Base-by-base conservation (phyloP, 2,113 vertebrate genomes). In the Pterophyllum scalare region DNA sequence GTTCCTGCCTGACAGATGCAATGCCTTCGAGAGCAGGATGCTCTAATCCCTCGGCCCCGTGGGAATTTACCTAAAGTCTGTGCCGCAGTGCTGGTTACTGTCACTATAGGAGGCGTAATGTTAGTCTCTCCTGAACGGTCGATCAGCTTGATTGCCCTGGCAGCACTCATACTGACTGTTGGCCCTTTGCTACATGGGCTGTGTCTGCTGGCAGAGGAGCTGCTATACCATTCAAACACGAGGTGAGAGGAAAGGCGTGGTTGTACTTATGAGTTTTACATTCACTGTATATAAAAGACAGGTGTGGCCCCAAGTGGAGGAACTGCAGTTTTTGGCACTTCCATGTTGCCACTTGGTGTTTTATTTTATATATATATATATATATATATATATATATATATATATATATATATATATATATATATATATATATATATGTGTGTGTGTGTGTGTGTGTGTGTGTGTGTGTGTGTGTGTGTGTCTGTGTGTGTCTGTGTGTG, bases 151-250 rank as follows among this genome's bases (percentile, higher is more conserved):
- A 61, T 80, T 57, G 80, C 62, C 35, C 43, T 84, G n/a, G 74
- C 62, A 2, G 49, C 78, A 7, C 88, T 94, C 6, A 61, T 54
- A 5, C 22, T 94, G 54, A 87, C 81, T 6, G 22, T 91, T 3
- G 94, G 91, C 5, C 77, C 82, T 8, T 12, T 86, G 54, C 40
- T 95, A 43, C 83, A 92, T 12, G 87, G 90, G 15, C 3, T 89
- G 14, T 94, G 78, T 75, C 89, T 94, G 70, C 67, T 95, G n/a
- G n/a, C 54, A 6, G 93, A 95, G 83, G 94, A 95, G 75, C 64
- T 79, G 79, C 46, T 91, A 3, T n/a, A 86, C 60, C 95, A 95
- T 38, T 81, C 76, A 35, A 84, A 65, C 22, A 93, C 94, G 1
- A 90, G 95, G 95, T 95, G 54, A 91, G 93, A 62, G 17, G 38